Evolutionary conservation across 1,140 invertebrate genomes (phyloP), one percentile per base, ranked within the genome.

Genomic region (Halictus rubicundus): DNA sequence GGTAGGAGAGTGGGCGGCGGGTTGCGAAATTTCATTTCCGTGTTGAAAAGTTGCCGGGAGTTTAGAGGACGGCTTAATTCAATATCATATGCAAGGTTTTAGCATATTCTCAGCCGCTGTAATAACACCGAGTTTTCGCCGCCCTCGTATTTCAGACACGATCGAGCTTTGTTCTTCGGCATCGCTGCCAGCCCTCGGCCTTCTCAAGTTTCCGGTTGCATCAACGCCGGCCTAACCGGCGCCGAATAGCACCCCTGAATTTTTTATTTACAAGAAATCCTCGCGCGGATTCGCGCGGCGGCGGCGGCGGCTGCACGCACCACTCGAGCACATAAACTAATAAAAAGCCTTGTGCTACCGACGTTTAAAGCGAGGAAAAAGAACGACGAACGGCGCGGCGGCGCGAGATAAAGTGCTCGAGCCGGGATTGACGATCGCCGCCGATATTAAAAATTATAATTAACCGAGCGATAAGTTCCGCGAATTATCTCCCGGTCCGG

Each of bases 371-470:
- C 2, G 19, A 32, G 57, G n/a, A 14, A 37, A 25, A 0, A n/a
- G 1, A 7, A 25, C 23, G 16, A 0, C 10, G 9, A 6, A 25
- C 14, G 4, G 42, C n/a, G 74, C n/a, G 74, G 0, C 42, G 4
- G 5, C 65, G 27, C 4, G 25, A 49, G 39, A 60, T 77, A 49
- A 69, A 77, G 32, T 54, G n/a, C 21, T 16, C n/a, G 0, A 2
- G 61, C 60, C 39, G 60, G 23, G 74, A 49, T 25, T 49, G 19
- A 16, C 74, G 66, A 77, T 61, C 19, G 54, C 1, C 19, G 66
- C 66, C 19, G 42, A 71, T 78, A 78, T 78, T 78, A 78, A 78
- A 78, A 78, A 71, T 78, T 64, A 64, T 78, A 78, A 78, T 71
- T 54, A 78, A 78, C 59, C 10, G n/a, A 27, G 27, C 57, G 42